Evolutionary conservation across 2,888 invertebrate species (phyloP).

Genomic region (Hartigia nigra): DNA sequence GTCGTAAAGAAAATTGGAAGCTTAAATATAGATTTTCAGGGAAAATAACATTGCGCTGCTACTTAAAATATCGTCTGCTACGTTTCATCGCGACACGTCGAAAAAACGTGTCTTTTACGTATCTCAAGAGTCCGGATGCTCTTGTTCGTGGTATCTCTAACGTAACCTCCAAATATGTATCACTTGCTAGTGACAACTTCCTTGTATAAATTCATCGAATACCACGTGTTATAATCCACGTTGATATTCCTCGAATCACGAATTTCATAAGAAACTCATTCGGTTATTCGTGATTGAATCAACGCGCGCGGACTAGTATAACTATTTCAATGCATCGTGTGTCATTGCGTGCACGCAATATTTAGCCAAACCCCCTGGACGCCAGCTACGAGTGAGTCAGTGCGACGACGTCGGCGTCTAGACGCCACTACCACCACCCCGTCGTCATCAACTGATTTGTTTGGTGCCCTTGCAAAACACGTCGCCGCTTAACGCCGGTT

Average conservation of each 20-base stretch:
- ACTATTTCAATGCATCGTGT: constrained; percentile 53
- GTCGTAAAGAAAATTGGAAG: constrained; percentile 42
- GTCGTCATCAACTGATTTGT: constrained; percentile 48
- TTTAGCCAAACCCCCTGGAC: constrained; percentile 45
- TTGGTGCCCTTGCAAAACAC: constrained; percentile 22
- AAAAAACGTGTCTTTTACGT: background rate
- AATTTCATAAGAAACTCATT: too few species aligned
- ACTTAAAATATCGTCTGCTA: constrained; percentile 15
- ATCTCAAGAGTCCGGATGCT: constrained; percentile 6
- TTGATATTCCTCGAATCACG: too few species aligned
- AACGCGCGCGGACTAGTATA: constrained; percentile 39
- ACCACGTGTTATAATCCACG: too few species aligned
- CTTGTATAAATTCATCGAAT: too few species aligned
- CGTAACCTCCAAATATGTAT: too few species aligned
- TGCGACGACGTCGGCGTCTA: constrained; percentile 50
- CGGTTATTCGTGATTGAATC: constrained; percentile 30
- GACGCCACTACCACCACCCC: constrained; percentile 44
- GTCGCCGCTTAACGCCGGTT: constrained; percentile 15
- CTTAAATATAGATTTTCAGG: constrained; percentile 43
- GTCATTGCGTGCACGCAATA: constrained; percentile 61
- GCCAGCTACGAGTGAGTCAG: constrained; percentile 55
- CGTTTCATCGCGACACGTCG: constrained; percentile 1
- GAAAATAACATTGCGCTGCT: constrained; percentile 15
- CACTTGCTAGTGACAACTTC: too few species aligned
- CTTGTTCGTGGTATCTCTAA: too few species aligned